A percentile compares a stretch with the other conserved stretches of the same genome.
Conservation (phyloP, 2,797 vertebrate species). For the Argyrosomus regius region DNA sequence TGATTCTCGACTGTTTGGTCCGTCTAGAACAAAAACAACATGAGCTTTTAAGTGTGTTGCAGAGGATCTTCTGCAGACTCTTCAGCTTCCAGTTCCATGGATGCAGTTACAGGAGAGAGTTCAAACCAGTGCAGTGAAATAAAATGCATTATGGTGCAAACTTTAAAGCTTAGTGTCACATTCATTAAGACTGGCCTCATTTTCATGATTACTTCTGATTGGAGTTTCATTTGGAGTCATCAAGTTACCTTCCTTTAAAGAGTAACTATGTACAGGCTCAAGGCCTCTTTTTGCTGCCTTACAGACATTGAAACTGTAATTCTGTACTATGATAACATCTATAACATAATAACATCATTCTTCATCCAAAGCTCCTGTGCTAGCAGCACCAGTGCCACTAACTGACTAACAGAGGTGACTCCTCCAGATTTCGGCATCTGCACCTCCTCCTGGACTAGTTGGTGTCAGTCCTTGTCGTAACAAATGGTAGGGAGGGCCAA, state of each 20-base stretch:
- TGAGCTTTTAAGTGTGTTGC: not conserved
- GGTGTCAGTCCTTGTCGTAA: not conserved
- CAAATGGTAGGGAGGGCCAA: not conserved
- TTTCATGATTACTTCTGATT: not conserved
- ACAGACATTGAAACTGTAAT: not conserved
- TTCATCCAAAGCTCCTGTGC: not conserved
- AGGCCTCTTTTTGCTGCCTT: not conserved
- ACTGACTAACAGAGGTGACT: too few species aligned
- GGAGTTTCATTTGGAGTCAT: not conserved
- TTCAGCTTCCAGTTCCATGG: slow-evolving; percentile 12
- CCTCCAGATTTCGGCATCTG: too few species aligned
- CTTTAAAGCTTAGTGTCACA: not conserved
- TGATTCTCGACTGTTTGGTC: not conserved
- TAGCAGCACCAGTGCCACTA: too few species aligned
- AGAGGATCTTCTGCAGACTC: not conserved
- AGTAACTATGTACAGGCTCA: not conserved
- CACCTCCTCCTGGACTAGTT: not conserved
- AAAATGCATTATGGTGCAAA: slow-evolving; percentile 10
- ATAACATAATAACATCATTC: not conserved
- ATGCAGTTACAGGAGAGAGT: slow-evolving; percentile 7
- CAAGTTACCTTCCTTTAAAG: not conserved
- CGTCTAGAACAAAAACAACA: not conserved
- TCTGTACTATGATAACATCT: not conserved
- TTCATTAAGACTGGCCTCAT: not conserved
- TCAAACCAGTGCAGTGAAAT: slow-evolving; percentile 18